These are phyloP conservation scores for Mionectes macconnelli DNA, from an alignment of 2,113 vertebrate species.

Conservation along the genomic window DNA sequence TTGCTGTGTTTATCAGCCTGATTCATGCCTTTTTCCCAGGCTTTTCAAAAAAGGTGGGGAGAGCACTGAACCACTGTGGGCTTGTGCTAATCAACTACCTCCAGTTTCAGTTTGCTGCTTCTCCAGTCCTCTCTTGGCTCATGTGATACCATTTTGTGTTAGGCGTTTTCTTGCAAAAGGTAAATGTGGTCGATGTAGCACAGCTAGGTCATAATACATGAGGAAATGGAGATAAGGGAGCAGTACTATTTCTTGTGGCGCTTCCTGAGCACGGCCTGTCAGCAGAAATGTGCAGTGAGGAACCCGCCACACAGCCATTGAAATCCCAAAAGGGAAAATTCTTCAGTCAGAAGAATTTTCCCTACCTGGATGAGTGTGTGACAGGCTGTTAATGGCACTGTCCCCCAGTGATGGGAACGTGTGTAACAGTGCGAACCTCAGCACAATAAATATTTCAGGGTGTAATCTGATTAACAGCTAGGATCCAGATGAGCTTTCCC, in stretches of 20 bases:
- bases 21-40: background rate
- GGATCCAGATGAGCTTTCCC: background rate
- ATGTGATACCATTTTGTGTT: background rate
- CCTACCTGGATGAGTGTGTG: background rate
- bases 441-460: background rate
- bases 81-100: background rate
- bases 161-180: background rate
- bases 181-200: background rate
- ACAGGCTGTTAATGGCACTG: background rate
- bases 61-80: background rate
- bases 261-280: background rate
- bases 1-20: background rate
- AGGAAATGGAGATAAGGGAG: background rate
- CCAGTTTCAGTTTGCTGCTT: background rate
- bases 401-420: fast-evolving
- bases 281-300: background rate
- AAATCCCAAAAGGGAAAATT: background rate
- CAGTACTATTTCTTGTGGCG: background rate
- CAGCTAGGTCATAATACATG: background rate
- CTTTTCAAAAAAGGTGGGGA: background rate
- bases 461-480: background rate
- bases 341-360: background rate
- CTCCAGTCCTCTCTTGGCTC: background rate
- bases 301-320: background rate
- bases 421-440: background rate